Evolutionary conservation across 1,140 invertebrate genomes (phyloP), one percentile per base, ranked within the genome.

Genomic region (Globodera rostochiensis): DNA sequence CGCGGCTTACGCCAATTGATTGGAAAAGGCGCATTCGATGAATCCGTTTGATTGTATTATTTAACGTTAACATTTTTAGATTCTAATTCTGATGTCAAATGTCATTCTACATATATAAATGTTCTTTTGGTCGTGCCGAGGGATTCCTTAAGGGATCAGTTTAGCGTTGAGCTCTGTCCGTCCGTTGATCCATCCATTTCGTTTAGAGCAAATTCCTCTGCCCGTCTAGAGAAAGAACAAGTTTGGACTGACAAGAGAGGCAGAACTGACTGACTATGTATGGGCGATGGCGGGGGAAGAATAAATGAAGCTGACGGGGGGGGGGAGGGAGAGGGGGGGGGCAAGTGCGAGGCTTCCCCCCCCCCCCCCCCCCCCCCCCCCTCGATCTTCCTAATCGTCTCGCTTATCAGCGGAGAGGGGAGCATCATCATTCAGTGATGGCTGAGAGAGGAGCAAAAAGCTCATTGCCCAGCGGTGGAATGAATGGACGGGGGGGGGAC

Each of bases 401-500:
- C 69, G 69, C 69, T 71, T 71, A 71, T 71, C 69, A 71, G 69
- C 46, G n/a, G 11, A 71, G 69, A 19, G 19, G 15, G 15, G 13
- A 60, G 11, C 57, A 60, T 60, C 57, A 60, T 13, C 57, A 60
- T 60, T 60, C 57, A 60, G 57, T 60, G 25, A 71, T 71, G 25
- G 46, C 69, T 47, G 69, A 9, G 69, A 71, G 46, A 71, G 69
- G 69, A 71, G 69, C 69, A 71, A 71, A 71, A 60, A 60, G 57
- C 57, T 6, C 57, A 60, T 60, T 60, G 57, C 57, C 57, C 57
- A 60, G 57, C 19, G 57, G 19, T 60, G 57, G 57, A 60, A 60
- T 60, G 57, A 60, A 60, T 60, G 57, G 15, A 60, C 11, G 57
- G 25, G 46, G 69, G 25, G 9, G 25, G 46, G 11, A 8, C 9